Evolutionary conservation across 2,888 invertebrate species (phyloP).

Genomic region (Synanthedon myopaeformis): DNA sequence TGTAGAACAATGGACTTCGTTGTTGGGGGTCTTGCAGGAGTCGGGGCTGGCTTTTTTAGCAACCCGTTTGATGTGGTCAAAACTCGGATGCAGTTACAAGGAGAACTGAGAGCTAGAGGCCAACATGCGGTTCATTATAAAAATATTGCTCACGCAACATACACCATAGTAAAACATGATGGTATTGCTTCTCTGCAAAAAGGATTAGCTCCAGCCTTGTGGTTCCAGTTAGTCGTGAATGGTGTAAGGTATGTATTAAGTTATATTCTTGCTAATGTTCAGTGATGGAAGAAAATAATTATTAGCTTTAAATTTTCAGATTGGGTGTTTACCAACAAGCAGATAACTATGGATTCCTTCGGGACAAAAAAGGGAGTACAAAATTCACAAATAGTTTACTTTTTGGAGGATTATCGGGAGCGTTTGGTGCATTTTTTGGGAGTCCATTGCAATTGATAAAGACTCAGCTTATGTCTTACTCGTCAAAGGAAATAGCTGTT

Average conservation of each 20-base stretch:
- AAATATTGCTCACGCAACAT: conserved; percentile 85
- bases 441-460: conserved; percentile 93
- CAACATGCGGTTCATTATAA: conserved; percentile 72
- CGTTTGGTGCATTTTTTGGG: conserved; percentile 80
- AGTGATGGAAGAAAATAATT: background rate
- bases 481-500: conserved; percentile 83
- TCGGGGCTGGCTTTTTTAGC: conserved; percentile 84
- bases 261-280: background rate
- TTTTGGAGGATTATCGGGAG: conserved; percentile 83
- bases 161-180: conserved; percentile 79
- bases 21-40: conserved; percentile 81
- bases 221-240: conserved; percentile 80
- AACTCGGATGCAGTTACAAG: conserved; percentile 89
- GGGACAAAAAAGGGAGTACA: conserved; percentile 74
- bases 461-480: conserved; percentile 86
- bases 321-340: conserved; percentile 83
- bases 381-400: conserved; percentile 76
- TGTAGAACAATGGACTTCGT: conserved; percentile 75
- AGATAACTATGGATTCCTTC: conserved; percentile 73
- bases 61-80: conserved; percentile 93
- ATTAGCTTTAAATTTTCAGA: conserved; percentile 38
- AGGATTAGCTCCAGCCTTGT: conserved; percentile 85
- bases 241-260: conserved; percentile 60
- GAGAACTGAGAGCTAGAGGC: conserved; percentile 79
- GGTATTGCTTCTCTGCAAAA: conserved; percentile 80